A percentile compares a stretch with the other conserved stretches of the same genome.
These are phyloP conservation scores for Leucosticte australis DNA, from an alignment of 2,113 vertebrate genomes.

Conservation along the genomic window DNA sequence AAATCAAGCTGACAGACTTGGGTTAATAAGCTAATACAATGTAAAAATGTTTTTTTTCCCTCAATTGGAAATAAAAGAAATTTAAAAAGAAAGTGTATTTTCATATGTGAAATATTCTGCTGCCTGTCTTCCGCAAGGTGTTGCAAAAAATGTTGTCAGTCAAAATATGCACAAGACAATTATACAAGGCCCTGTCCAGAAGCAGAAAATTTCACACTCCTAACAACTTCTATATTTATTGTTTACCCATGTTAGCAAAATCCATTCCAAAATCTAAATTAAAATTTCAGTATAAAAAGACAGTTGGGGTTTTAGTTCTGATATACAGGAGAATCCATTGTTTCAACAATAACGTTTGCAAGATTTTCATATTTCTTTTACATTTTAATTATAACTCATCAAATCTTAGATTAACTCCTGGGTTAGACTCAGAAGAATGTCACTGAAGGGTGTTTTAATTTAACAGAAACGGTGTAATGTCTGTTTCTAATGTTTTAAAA, in stretches of 20 bases:
- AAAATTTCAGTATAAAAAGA: slow-evolving; percentile 21
- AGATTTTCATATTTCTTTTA: slow-evolving; percentile 70
- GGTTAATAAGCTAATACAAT: background rate
- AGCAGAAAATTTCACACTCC: background rate
- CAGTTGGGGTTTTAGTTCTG: slow-evolving; percentile 45
- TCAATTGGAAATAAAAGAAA: background rate
- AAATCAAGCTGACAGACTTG: background rate
- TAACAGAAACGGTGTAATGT: slow-evolving; percentile 66
- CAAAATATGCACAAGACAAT: background rate
- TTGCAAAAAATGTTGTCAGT: background rate
- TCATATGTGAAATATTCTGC: background rate
- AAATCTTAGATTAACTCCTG: slow-evolving; percentile 71
- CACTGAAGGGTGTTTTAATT: slow-evolving; percentile 75
- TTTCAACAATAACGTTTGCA: slow-evolving; percentile 47
- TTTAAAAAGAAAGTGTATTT: background rate
- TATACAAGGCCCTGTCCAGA: background rate
- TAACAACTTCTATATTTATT: background rate
- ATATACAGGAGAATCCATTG: slow-evolving; percentile 39
- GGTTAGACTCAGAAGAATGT: slow-evolving; percentile 68
- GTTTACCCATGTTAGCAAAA: background rate
- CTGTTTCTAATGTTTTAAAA: slow-evolving; percentile 78
- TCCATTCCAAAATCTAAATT: slow-evolving; percentile 17
- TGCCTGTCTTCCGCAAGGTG: background rate
- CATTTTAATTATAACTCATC: slow-evolving; percentile 76
- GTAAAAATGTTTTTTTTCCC: background rate